These are phyloP conservation scores for Aplochiton taeniatus DNA, from an alignment of 2,797 vertebrate genomes.

Conservation along the genomic window DNA sequence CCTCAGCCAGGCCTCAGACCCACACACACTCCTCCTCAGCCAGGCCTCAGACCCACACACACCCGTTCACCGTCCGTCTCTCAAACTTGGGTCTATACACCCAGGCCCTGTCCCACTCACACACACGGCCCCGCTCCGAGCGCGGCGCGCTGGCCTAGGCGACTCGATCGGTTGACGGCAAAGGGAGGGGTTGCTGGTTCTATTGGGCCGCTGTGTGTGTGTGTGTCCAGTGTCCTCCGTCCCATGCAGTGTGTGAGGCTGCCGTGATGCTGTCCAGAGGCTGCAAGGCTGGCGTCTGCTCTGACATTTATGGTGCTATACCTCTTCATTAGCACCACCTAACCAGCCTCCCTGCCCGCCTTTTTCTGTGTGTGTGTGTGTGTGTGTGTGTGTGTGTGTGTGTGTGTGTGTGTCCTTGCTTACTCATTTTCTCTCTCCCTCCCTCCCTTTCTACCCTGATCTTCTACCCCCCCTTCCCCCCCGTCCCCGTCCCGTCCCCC, in stretches of 20 bases:
- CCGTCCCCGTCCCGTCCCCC: neutral
- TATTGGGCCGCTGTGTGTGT: neutral
- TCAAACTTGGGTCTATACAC: no score
- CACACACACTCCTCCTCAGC: no score
- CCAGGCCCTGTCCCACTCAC: no score
- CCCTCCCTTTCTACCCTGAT: neutral
- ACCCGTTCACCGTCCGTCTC: no score
- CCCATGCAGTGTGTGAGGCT: slow-evolving; percentile 59
- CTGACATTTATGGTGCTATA: slow-evolving; percentile 86
- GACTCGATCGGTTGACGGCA: no score
- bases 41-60: no score
- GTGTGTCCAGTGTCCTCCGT: slow-evolving; percentile 26
- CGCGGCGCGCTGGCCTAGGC: no score
- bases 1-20: no score
- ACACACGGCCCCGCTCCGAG: no score
- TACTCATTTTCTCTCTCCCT: slow-evolving; percentile 1
- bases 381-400: neutral
- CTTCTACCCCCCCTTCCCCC: neutral
- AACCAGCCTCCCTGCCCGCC: slow-evolving; percentile 66
- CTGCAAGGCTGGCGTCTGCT: slow-evolving; percentile 78
- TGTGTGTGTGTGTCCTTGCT: neutral
- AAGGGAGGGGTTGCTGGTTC: no score
- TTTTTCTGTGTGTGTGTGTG: neutral
- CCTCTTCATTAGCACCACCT: slow-evolving; percentile 89
- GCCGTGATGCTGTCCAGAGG: slow-evolving; percentile 84